phyloP scores from a whole-genome alignment of 2,888 invertebrate genomes.

The Anthrax anthrax region DNA sequence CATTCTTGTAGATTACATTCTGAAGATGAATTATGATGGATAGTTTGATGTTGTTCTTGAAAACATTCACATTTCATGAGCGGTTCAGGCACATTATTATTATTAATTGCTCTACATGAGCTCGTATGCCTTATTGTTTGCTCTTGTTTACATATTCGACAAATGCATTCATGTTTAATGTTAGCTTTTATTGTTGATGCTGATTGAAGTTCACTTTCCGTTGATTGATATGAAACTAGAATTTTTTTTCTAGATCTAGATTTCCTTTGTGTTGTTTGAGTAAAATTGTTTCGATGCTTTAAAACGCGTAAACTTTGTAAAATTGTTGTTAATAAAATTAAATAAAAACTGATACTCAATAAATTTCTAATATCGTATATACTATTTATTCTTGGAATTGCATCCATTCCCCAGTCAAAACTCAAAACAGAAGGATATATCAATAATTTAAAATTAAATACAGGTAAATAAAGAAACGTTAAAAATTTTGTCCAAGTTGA shows the following conservation, averaged over 20 bases:
- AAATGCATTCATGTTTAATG: constrained; percentile 31
- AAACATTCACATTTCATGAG: constrained; percentile 16
- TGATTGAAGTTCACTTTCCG: background rate
- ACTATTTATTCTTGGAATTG: constrained; percentile 72
- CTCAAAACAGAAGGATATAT: constrained; percentile 77
- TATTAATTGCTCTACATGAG: constrained; percentile 54
- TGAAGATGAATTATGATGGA: constrained; percentile 1
- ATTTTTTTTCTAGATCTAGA: constrained; percentile 30
- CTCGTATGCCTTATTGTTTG: constrained; percentile 53
- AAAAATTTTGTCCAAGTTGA: constrained; percentile 66
- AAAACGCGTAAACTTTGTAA: constrained; percentile 19
- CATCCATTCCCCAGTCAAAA: constrained; percentile 99
- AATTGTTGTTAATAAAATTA: constrained; percentile 28
- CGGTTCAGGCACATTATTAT: constrained; percentile 25
- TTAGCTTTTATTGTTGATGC: background rate
- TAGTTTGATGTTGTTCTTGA: constrained; percentile 12
- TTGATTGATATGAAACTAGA: constrained; percentile 9
- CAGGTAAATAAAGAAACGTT: constrained; percentile 85
- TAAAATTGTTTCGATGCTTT: constrained; percentile 9
- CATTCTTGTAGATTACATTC: background rate
- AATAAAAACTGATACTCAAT: constrained; percentile 61
- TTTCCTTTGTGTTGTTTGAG: constrained; percentile 20
- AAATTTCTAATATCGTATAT: constrained; percentile 68
- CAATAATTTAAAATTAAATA: constrained; percentile 76
- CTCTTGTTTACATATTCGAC: constrained; percentile 53